Evolutionary conservation across 2,888 invertebrate genomes (phyloP), one percentile per base, ranked within the genome.

Genomic region (Epiblema foenella): DNA sequence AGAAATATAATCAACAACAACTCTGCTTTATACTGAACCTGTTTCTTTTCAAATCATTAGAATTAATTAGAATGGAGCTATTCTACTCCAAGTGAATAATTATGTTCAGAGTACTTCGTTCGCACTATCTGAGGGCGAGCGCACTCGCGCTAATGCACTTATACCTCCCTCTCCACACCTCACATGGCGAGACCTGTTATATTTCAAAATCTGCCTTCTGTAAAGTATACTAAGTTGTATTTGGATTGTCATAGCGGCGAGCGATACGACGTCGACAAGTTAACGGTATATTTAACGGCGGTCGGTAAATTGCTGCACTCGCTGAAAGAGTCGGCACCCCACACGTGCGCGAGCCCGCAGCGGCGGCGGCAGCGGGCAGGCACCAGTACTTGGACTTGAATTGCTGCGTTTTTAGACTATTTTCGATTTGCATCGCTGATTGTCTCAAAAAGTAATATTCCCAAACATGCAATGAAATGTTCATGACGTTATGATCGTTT

Each of bases 251-350:
- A 12, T 15, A 9, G 63, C 15, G 20, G 5, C 8, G 20, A 15
- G 18, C 37, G 63, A 63, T 63, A 52, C 18, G 63, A 39, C 37
- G 37, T 63, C 37, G 33, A 10, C 15, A 52, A 15, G 37, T 51
- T 63, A 20, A 51, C 62, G 15, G 59, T 24, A 42, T 11, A 62
- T 37, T 52, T 63, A 63, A 20, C 63, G 63, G 52, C 20, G 52
- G 63, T 52, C 37, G 52, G 37, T 63, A 63, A 63, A 63, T 63
- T 63, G 52, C 51, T 63, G 63, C 62, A 62, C 63, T 63, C 51
- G 52, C 63, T 63, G 37, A 63, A 63, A 63, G 63, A 63, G 63
- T 63, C 52, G 63, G 63, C 37, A 63, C 37, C 52, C 52, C 63
- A n/a, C 63, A 63, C 63, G 63, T 63, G 63, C 18, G 52, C 24